Conservation (phyloP, 64 coral and sea anemone genomes). For the Pachyseris speciosa region DNA sequence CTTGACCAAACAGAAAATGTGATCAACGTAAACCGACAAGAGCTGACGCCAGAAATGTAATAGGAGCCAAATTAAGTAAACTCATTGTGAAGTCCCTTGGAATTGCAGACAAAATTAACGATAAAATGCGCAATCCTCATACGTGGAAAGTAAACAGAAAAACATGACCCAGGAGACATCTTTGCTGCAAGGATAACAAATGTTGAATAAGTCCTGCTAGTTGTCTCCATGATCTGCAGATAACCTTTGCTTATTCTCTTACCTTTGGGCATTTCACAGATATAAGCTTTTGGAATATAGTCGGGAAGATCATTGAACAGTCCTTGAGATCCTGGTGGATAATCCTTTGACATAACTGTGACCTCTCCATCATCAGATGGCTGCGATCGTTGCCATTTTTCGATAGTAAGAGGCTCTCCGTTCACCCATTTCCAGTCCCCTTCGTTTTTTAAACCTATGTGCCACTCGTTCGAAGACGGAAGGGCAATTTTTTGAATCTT, state of each 20-base stretch:
- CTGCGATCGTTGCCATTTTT: conserved; percentile 32
- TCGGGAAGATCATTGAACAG: conserved; percentile 16
- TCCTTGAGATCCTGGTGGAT: conserved; percentile 9
- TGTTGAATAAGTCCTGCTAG: too few species aligned
- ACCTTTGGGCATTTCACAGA: conserved; percentile 43
- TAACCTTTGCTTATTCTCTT: background rate
- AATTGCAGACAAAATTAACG: too few species aligned
- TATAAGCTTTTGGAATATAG: background rate
- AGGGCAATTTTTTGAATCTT: background rate
- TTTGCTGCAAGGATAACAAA: too few species aligned
- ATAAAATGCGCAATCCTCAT: too few species aligned
- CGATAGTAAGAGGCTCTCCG: background rate
- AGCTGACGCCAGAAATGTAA: too few species aligned
- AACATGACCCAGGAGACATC: too few species aligned
- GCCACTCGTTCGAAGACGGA: background rate
- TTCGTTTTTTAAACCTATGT: conserved; percentile 63
- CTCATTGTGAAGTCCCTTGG: too few species aligned
- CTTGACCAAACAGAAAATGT: too few species aligned
- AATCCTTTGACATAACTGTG: conserved; percentile 48
- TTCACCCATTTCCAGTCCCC: conserved; percentile 54
- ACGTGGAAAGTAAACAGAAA: too few species aligned
- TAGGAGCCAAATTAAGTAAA: too few species aligned
- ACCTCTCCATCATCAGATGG: conserved; percentile 50
- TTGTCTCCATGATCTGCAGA: too few species aligned
- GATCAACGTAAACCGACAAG: too few species aligned